Evolutionary conservation across 2,888 invertebrate genomes (phyloP).

Genomic region (Lepidocyrtinus sp.): DNA sequence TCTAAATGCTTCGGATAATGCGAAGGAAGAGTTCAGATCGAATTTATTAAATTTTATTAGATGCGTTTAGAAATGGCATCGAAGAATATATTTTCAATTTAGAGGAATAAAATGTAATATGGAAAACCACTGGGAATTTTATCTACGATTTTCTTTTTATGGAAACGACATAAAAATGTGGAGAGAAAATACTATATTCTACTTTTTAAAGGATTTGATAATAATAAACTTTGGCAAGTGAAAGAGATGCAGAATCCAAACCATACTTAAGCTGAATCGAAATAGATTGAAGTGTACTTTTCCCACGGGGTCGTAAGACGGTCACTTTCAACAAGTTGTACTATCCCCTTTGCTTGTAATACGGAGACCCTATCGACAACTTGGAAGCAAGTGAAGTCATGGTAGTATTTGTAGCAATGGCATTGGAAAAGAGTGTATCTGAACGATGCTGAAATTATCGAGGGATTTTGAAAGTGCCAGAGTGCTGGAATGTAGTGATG

Average conservation of each 20-base stretch:
- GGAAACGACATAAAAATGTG: background rate
- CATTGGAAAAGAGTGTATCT: background rate
- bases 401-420: background rate
- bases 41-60: background rate
- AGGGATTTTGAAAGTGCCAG: background rate
- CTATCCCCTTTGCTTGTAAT: background rate
- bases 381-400: background rate
- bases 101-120: background rate
- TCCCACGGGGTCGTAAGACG: background rate
- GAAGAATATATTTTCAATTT: background rate
- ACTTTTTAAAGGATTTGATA: background rate
- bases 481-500: background rate
- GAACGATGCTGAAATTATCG: background rate
- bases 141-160: too few relatives aligned
- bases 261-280: background rate
- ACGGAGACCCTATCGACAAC: background rate
- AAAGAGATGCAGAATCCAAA: background rate
- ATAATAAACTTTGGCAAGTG: background rate
- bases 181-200: background rate
- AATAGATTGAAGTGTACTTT: slow-evolving; percentile 14
- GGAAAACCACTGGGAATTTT: background rate
- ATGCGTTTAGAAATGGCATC: background rate
- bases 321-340: slow-evolving; percentile 16
- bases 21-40: background rate
- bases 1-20: background rate